A percentile compares a stretch with the other conserved stretches of the same genome.
These are phyloP conservation scores for Listrodromus nycthemerus DNA, from an alignment of 2,888 invertebrate genomes.

Conservation along the genomic window DNA sequence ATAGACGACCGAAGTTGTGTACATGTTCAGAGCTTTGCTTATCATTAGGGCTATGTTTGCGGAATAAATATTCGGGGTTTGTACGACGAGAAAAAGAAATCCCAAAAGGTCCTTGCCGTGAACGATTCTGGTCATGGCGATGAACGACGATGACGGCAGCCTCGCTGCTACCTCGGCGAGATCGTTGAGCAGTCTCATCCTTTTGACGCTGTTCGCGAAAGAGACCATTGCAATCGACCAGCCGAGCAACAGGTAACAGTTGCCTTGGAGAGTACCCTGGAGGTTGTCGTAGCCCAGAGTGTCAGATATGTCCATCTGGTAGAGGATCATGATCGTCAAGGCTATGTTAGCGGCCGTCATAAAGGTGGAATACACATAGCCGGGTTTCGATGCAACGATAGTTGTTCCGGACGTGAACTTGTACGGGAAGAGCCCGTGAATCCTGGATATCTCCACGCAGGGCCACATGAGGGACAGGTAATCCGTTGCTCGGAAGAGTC, in stretches of 20 bases:
- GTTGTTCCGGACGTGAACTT: constrained; percentile 64
- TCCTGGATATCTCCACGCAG: constrained; percentile 63
- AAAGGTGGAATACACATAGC: constrained; percentile 65
- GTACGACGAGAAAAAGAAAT: constrained; percentile 67
- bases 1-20: constrained; percentile 67
- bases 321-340: constrained; percentile 41
- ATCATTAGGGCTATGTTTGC: neutral
- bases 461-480: constrained; percentile 73
- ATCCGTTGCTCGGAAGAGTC: constrained; percentile 68
- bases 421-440: constrained; percentile 75
- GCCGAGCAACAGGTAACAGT: constrained; percentile 70
- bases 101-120: constrained; percentile 72
- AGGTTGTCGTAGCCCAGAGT: constrained; percentile 64
- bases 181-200: constrained; percentile 68
- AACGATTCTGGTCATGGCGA: constrained; percentile 64
- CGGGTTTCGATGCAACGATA: constrained; percentile 64
- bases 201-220: constrained; percentile 56
- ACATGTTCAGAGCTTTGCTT: constrained; percentile 61
- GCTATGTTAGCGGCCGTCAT: constrained; percentile 38
- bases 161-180: constrained; percentile 64
- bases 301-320: constrained; percentile 64
- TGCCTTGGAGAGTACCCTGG: constrained; percentile 73
- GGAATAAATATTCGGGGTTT: constrained; percentile 60
- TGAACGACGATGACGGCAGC: constrained; percentile 67
- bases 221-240: constrained; percentile 62